phyloP scores from a whole-genome alignment of 2,113 vertebrate species.

The Megaptera novaeangliae region DNA sequence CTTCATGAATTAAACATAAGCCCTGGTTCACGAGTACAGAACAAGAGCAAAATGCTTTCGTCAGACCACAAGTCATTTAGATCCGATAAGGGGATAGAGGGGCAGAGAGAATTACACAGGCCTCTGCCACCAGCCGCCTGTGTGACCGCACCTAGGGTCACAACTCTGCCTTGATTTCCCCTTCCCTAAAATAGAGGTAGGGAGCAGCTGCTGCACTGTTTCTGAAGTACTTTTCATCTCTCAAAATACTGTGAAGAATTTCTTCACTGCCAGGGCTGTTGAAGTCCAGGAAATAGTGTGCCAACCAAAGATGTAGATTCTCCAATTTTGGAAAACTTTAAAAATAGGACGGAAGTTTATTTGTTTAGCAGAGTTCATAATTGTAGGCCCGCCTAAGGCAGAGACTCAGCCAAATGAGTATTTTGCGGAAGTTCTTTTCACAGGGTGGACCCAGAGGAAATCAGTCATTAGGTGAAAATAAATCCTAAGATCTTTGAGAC shows the following conservation, averaged over 20 bases:
- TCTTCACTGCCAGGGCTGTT: not conserved
- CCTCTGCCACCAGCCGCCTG: not conserved
- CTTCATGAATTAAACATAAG: not conserved
- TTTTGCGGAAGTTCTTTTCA: conserved; percentile 50
- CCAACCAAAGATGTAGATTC: not conserved
- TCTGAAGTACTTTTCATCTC: not conserved
- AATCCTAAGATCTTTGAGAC: conserved; percentile 1
- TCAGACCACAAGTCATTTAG: not conserved
- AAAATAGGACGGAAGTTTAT: conserved; percentile 62
- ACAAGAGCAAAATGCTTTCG: not conserved
- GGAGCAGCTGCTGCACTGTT: not conserved
- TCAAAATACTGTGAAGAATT: not conserved
- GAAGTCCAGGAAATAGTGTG: not conserved
- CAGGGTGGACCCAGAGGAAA: conserved; percentile 61
- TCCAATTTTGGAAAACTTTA: conserved; percentile 57
- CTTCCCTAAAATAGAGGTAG: not conserved
- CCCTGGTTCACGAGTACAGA: not conserved
- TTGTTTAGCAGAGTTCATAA: conserved; percentile 40
- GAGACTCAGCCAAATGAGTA: conserved; percentile 37
- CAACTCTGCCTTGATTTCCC: not conserved
- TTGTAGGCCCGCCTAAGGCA: not conserved
- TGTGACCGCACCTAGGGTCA: not conserved
- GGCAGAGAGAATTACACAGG: not conserved
- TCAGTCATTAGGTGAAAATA: conserved; percentile 55
- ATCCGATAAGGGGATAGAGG: not conserved